Base-by-base conservation (phyloP, 2,888 invertebrate species). In the Leptogaster cylindrica region DNA sequence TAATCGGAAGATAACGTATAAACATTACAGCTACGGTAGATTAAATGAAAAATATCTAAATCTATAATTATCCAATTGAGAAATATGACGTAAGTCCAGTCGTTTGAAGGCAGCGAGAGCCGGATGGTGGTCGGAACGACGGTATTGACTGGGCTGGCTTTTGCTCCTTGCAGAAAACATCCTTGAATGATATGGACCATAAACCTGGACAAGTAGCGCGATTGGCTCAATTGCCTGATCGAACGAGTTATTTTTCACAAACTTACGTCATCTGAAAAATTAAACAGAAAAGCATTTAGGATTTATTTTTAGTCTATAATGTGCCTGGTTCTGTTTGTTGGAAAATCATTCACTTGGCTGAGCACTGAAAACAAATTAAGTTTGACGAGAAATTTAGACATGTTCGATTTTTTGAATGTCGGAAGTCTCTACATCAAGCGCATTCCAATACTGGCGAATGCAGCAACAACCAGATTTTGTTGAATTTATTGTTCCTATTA, bases 211-310 rank as follows among this genome's bases (percentile, higher is more conserved):
- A 7, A 14, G 6, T 7, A 41, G 41, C 41, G 18, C 41, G 41
- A 18, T 41, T 18, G 18, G 41, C 41, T 41, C 16, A 41, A 41
- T 41, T 41, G 14, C 41, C 41, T 41, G 41, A 3, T 41, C 16
- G 41, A 14, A 16, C 3, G 1, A 41, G 16, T 55, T 36, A 20
- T 55, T 55, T 36, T 55, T 36, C 55, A 55, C 55, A 14, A 41
- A 36, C 55, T 55, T 55, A 55, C 55, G 55, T 55, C 55, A 55
- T 55, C 55, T 55, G 55, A 55, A 55, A 55, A 14, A 55, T 55
- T 20, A 33, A 55, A 39, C 16, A 55, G 12, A 55, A 55, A n/a
- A 36, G 4, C 20, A 20, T 12, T 23, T 23, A 23, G 33, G 25
- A 55, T 28, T 20, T 55, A 55, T 55, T 20, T 55, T 55, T 55